phyloP scores from a whole-genome alignment of 2,797 vertebrate species.

The Typhlichthys subterraneus region DNA sequence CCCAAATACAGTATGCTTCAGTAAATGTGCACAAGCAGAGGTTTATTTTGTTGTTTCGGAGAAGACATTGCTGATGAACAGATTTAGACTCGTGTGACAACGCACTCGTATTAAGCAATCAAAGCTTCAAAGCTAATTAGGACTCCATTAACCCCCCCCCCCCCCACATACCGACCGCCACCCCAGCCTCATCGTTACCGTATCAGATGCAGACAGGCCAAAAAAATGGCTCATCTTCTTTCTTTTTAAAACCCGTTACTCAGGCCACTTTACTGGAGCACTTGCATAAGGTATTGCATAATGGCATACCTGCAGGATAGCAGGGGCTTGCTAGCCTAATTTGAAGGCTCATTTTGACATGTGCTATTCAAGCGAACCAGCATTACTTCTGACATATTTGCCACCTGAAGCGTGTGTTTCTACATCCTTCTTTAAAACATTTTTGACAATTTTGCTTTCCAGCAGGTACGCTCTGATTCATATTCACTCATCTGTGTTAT shows the following conservation, averaged over 20 bases:
- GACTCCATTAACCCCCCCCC: conserved; percentile 51
- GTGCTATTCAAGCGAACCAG: not conserved
- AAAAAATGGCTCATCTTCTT: conserved; percentile 49
- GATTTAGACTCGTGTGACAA: conserved; percentile 37
- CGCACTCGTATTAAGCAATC: conserved; percentile 52
- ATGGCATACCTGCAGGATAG: conserved; percentile 28
- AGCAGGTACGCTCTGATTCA: too few relatives aligned
- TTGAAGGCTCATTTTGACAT: conserved; percentile 19
- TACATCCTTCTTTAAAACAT: too few relatives aligned
- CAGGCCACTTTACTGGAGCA: conserved; percentile 41
- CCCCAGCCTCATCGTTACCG: conserved; percentile 54
- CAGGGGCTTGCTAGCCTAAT: not conserved
- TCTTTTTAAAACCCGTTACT: conserved; percentile 31
- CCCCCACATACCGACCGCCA: conserved; percentile 3
- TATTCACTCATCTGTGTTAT: too few relatives aligned
- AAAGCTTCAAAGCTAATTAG: conserved; percentile 60
- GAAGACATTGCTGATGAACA: conserved; percentile 46
- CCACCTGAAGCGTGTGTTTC: too few relatives aligned
- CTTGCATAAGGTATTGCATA: conserved; percentile 32
- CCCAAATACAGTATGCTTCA: conserved; percentile 7
- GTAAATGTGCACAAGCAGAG: conserved; percentile 37
- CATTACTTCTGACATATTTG: too few relatives aligned
- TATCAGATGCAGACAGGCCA: conserved; percentile 40
- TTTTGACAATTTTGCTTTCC: too few relatives aligned
- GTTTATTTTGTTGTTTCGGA: conserved; percentile 29